Evolutionary conservation across 2,797 vertebrate genomes (phyloP).

Genomic region (Crenuchus spilurus): DNA sequence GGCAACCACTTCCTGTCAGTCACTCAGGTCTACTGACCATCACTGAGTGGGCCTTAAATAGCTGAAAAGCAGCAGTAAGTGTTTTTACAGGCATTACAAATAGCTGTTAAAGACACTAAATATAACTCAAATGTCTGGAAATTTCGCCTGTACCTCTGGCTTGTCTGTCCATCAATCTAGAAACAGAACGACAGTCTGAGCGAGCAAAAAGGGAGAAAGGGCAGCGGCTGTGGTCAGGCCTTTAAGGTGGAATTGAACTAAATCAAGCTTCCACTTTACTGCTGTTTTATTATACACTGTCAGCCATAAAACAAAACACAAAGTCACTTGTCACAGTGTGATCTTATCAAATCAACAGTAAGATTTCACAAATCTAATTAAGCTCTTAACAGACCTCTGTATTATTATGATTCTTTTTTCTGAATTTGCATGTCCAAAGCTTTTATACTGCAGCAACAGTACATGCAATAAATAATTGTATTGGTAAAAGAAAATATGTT

Average conservation of each 20-base stretch:
- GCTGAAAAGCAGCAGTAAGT: conserved; percentile 63
- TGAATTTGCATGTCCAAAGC: no score
- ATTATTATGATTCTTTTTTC: no score
- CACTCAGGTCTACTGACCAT: conserved; percentile 67
- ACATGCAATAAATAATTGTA: no score
- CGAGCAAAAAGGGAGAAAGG: background rate
- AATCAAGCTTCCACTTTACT: no score
- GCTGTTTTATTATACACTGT: no score
- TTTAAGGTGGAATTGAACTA: background rate
- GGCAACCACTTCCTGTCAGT: conserved; percentile 52
- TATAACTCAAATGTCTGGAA: conserved; percentile 57
- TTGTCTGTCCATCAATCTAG: conserved; percentile 37
- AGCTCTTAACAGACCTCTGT: no score
- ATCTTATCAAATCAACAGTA: no score
- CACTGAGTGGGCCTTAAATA: conserved; percentile 67
- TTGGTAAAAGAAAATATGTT: no score
- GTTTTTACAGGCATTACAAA: conserved; percentile 61
- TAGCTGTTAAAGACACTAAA: conserved; percentile 62
- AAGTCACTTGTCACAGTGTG: no score
- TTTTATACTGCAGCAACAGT: no score
- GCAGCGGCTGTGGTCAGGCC: background rate
- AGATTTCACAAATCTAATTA: no score
- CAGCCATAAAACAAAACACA: no score
- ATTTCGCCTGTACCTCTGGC: conserved; percentile 54
- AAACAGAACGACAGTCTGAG: conserved; percentile 1